Evolutionary conservation across 2,888 invertebrate species (phyloP), one percentile per base, ranked within the genome.

Genomic region (Acronicta leporina): DNA sequence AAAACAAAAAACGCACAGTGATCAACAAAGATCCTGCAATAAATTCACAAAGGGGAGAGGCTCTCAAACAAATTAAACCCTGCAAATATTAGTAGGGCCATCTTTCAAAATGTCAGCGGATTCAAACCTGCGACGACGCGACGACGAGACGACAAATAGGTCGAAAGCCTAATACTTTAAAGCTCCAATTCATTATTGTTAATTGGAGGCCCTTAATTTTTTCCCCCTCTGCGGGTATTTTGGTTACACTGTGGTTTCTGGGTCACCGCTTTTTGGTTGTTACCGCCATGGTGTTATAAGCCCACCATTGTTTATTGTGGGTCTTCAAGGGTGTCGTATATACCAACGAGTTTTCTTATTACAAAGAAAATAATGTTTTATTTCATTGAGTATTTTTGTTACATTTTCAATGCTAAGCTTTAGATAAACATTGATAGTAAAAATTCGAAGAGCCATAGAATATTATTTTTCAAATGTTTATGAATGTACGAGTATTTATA

Each of bases 111-210:
- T 79, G 87, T 89, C 89, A 85, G 72, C 88, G 79, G 80, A 73
- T 78, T 81, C 81, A 80, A 82, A 81, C 80, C 81, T 77, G 73
- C 72, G 68, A 77, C 72, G 59, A 66, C 60, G 79, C 76, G 77
- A 67, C 83, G 81, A 73, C 76, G 69, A 76, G 68, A 63, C 81
- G 84, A 88, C 87, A 85, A 87, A 86, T 83, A 83, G 80, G 79
- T 76, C 63, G 80, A 79, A 80, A 77, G 70, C 75, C 80, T 85
- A 85, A 87, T 87, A 81, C 83, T 80, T 78, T 80, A 82, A 89
- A 85, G 86, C 89, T 79, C 81, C 87, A 86, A 89, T 89, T 90
- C 85, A 87, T 88, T 88, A 81, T 79, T 81, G 82, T 86, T 89
- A 88, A 91, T 89, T 89, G 82, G 81, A 64, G 75, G 63, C 77